A percentile compares a stretch with the other conserved stretches of the same genome.
Evolutionary conservation across 2,797 vertebrate genomes (phyloP).

Genomic region (Dryobates pubescens): DNA sequence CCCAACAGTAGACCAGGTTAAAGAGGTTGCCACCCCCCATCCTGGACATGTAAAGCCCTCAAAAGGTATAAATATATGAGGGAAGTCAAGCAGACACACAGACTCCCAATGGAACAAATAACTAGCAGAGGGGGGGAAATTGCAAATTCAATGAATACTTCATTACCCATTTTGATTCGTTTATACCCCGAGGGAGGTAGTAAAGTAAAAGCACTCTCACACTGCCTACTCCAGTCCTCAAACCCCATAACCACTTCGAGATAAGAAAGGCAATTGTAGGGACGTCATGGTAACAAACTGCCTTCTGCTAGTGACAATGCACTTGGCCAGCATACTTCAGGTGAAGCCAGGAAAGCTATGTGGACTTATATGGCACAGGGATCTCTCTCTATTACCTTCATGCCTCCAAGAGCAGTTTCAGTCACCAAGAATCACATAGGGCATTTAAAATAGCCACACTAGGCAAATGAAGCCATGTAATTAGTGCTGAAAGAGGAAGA

Average conservation of each 20-base stretch:
- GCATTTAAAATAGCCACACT: background rate
- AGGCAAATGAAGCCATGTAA: background rate
- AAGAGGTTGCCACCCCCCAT: background rate
- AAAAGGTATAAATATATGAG: background rate
- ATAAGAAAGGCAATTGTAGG: background rate
- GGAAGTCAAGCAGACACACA: background rate
- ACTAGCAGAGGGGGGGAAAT: background rate
- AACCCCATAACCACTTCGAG: background rate
- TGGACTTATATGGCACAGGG: background rate
- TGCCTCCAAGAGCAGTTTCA: background rate
- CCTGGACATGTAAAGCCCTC: rapidly evolving
- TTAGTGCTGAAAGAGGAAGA: background rate
- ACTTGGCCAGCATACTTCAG: background rate
- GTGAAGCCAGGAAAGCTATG: background rate
- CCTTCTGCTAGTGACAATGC: background rate
- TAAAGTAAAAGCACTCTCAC: background rate
- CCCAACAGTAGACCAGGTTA: background rate
- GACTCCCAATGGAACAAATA: background rate
- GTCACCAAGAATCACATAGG: background rate
- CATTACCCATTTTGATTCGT: background rate
- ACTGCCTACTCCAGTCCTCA: background rate
- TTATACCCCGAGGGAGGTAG: background rate
- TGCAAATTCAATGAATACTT: background rate
- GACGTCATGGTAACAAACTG: background rate
- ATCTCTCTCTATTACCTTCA: background rate